These are phyloP conservation scores for Mesorhabditis spiculigera DNA, from an alignment of 2,888 invertebrate species.

Conservation along the genomic window DNA sequence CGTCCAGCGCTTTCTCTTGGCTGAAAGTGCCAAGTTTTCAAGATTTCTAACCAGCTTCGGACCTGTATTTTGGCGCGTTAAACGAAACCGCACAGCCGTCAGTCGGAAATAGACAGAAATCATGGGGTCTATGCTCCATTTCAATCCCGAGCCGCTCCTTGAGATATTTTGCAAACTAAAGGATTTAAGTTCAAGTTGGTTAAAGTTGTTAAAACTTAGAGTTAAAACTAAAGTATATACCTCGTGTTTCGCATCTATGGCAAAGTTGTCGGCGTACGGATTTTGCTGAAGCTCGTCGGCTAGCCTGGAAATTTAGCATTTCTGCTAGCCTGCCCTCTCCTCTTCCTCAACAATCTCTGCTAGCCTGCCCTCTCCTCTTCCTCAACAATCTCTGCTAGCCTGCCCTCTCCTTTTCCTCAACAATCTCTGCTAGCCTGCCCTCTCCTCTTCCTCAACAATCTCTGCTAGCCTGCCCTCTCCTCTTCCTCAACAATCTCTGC, in stretches of 20 bases:
- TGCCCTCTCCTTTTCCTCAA: no score
- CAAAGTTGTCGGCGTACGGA: slow-evolving; percentile 66
- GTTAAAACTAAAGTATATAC: slow-evolving; percentile 32
- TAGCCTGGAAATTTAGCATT: slow-evolving; percentile 9
- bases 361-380: no score
- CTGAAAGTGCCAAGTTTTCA: background rate
- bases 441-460: background rate
- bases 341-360: no score
- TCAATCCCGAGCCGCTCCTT: slow-evolving; percentile 11
- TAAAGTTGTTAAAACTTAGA: background rate
- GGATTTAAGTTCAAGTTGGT: background rate
- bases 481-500: no score
- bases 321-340: no score
- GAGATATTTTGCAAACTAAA: slow-evolving; percentile 22
- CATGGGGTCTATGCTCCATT: slow-evolving; percentile 6
- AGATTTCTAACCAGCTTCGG: slow-evolving; percentile 7
- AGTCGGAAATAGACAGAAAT: slow-evolving; percentile 15
- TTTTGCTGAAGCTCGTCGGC: background rate
- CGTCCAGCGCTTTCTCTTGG: background rate
- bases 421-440: slow-evolving; percentile 2
- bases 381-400: no score
- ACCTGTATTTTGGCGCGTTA: background rate
- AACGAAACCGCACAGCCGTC: slow-evolving; percentile 11
- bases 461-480: slow-evolving; percentile 7
- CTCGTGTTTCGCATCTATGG: slow-evolving; percentile 75